Conservation (phyloP, 2,113 vertebrate genomes). For the Progne subis region DNA sequence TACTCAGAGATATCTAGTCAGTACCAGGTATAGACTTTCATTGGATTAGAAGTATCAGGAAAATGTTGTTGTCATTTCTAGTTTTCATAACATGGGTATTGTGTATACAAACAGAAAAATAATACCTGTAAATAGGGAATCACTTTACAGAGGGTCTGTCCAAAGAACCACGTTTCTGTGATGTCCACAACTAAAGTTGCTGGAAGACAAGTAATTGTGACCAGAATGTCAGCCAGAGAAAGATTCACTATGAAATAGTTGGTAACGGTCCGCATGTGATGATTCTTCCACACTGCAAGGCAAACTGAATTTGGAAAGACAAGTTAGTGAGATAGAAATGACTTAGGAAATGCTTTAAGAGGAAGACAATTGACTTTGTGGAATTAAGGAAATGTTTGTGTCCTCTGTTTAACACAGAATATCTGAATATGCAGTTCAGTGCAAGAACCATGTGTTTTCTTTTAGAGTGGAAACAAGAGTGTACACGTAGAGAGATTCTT, state of each 20-base stretch:
- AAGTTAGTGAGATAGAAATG: neutral
- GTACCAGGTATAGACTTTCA: neutral
- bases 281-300: slow-evolving; percentile 96
- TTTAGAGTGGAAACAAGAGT: neutral
- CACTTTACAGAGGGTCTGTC: slow-evolving; percentile 90
- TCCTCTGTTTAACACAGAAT: neutral
- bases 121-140: slow-evolving; percentile 94
- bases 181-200: slow-evolving; percentile 95
- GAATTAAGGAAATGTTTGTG: neutral
- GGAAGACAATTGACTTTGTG: neutral
- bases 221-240: slow-evolving; percentile 92
- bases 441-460: neutral
- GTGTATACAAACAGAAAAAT: neutral
- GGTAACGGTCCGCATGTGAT: slow-evolving; percentile 96
- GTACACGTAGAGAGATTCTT: neutral
- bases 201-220: slow-evolving; percentile 96
- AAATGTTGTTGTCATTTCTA: neutral
- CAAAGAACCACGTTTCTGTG: slow-evolving; percentile 98
- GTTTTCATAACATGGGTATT: neutral
- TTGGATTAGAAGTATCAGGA: neutral
- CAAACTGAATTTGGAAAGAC: slow-evolving; percentile 83
- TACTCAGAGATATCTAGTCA: neutral
- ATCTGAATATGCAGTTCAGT: neutral
- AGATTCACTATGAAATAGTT: slow-evolving; percentile 99
- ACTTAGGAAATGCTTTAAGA: neutral